These are phyloP conservation scores for Tragulus kanchil DNA, from an alignment of 2,113 vertebrate species.

Conservation along the genomic window DNA sequence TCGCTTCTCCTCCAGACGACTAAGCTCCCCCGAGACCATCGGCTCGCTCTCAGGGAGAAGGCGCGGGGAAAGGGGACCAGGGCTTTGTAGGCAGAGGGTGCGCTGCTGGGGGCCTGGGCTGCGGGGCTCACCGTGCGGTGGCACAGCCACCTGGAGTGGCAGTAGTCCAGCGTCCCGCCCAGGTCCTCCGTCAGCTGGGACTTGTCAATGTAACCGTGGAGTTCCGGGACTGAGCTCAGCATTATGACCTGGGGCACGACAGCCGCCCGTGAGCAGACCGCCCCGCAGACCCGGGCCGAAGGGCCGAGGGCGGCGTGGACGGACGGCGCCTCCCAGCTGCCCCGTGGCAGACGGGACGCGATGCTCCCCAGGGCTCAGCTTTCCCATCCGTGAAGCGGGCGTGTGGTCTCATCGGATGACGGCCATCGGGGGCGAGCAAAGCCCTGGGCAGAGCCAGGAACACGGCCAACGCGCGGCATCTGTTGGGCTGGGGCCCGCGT, in stretches of 20 bases:
- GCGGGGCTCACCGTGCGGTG: slow-evolving; percentile 93
- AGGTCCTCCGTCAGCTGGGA: slow-evolving; percentile 96
- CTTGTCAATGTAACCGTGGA: slow-evolving; percentile 96
- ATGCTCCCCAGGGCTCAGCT: background rate
- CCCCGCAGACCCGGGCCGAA: rapidly evolving
- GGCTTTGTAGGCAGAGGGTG: slow-evolving; percentile 42
- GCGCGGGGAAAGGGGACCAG: slow-evolving; percentile 63
- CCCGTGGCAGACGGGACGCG: rapidly evolving
- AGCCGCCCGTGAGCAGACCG: background rate
- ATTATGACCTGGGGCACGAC: slow-evolving; percentile 94
- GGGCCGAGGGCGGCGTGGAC: rapidly evolving
- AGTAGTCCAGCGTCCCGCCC: slow-evolving; percentile 96
- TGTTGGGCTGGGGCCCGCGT: background rate
- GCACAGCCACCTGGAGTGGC: slow-evolving; percentile 96
- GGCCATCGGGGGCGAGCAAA: background rate
- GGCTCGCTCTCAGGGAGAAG: slow-evolving; percentile 77
- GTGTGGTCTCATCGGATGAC: background rate
- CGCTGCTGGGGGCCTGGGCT: rapidly evolving
- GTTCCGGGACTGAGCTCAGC: slow-evolving; percentile 97
- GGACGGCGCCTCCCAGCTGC: background rate
- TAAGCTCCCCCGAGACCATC: slow-evolving; percentile 85
- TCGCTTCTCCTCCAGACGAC: slow-evolving; percentile 81
- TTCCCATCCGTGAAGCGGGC: background rate
- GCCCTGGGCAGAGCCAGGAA: background rate
- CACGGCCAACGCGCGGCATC: rapidly evolving